phyloP scores from a whole-genome alignment of 2,888 invertebrate genomes.

The Trilocha varians region DNA sequence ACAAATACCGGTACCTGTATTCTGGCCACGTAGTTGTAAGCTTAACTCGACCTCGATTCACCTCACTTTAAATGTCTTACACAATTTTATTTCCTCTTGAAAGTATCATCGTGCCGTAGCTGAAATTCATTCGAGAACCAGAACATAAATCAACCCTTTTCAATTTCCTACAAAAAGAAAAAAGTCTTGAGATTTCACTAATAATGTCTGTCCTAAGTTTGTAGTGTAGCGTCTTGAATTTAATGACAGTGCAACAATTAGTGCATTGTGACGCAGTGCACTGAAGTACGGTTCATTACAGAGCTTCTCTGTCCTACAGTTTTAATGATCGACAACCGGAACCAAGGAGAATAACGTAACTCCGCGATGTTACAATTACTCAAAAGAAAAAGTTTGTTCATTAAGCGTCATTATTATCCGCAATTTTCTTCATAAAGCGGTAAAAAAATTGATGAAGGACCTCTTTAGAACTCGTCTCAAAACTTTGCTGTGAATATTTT shows the following conservation, averaged over 20 bases:
- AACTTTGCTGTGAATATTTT: background rate
- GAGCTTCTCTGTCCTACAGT: conserved; percentile 27
- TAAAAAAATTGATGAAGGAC: background rate
- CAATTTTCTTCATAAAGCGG: background rate
- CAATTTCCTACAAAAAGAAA: background rate
- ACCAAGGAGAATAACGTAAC: conserved; percentile 22
- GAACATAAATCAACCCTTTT: conserved; percentile 7
- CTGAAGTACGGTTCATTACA: conserved; percentile 34
- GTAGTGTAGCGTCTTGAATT: conserved; percentile 29
- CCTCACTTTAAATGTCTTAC: conserved; percentile 37
- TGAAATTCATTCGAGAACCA: conserved; percentile 1
- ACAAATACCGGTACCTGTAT: conserved; percentile 24
- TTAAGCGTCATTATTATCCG: background rate
- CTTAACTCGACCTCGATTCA: conserved; percentile 37
- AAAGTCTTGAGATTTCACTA: conserved; percentile 2
- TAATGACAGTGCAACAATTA: conserved; percentile 51
- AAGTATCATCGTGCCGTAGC: conserved; percentile 21
- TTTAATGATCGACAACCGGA: conserved; percentile 35
- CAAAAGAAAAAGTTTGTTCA: background rate
- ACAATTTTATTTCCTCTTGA: conserved; percentile 31
- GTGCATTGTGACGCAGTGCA: conserved; percentile 28
- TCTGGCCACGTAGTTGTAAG: conserved; percentile 29
- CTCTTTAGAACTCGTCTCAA: background rate
- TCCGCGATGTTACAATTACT: conserved; percentile 3
- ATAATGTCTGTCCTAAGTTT: conserved; percentile 7